These are phyloP conservation scores for Caenorhabditis becei DNA, from an alignment of 2,888 invertebrate species.

Conservation along the genomic window DNA sequence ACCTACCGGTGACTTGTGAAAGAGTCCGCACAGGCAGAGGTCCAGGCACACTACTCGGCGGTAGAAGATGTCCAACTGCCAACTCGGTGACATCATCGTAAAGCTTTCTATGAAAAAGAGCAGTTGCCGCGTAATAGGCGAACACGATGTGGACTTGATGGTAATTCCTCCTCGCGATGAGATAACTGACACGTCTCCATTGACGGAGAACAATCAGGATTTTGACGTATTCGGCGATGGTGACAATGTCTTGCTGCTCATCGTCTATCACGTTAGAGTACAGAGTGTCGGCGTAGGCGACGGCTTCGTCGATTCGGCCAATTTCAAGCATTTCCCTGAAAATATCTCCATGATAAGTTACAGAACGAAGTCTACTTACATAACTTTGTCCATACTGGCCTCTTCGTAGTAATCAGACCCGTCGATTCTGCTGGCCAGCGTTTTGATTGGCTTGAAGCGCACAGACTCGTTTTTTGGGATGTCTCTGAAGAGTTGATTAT, in stretches of 20 bases:
- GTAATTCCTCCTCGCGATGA: conserved; percentile 32
- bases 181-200: conserved; percentile 53
- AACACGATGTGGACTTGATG: conserved; percentile 70
- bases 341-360: not conserved
- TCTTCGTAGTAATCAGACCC: conserved; percentile 54
- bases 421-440: conserved; percentile 45
- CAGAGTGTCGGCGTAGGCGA: conserved; percentile 46
- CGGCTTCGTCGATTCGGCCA: conserved; percentile 57
- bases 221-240: conserved; percentile 59
- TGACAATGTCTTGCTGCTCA: conserved; percentile 50
- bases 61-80: conserved; percentile 59
- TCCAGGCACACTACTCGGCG: not conserved
- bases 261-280: conserved; percentile 52
- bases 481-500: conserved; percentile 24
- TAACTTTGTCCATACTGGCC: conserved; percentile 43
- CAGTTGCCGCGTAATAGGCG: conserved; percentile 68
- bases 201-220: conserved; percentile 56
- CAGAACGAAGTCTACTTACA: conserved; percentile 11
- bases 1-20: conserved; percentile 54
- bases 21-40: conserved; percentile 40
- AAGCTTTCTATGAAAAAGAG: conserved; percentile 65
- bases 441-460: conserved; percentile 53
- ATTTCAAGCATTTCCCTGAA: conserved; percentile 61
- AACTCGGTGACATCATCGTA: conserved; percentile 57
- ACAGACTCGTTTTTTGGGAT: conserved; percentile 41